These are phyloP conservation scores for Drosophila fuyamai DNA, from an alignment of 1,140 invertebrate species.

Conservation along the genomic window DNA sequence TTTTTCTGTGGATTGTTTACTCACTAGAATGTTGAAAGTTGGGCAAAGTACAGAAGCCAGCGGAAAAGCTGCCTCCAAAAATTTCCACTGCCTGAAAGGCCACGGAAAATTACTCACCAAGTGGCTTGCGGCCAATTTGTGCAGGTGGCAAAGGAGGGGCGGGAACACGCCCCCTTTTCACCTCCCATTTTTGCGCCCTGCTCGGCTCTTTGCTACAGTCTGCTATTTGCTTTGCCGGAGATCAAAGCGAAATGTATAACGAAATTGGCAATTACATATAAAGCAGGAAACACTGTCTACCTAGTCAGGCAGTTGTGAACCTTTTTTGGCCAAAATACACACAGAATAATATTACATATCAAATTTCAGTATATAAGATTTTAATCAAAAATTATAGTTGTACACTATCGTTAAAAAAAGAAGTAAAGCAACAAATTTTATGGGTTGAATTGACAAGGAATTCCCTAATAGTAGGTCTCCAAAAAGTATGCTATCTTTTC, in stretches of 20 bases:
- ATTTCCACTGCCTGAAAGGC: conserved; percentile 32
- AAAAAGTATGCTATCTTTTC: conserved; percentile 7
- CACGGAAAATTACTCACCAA: conserved; percentile 64
- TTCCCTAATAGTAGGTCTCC: not conserved
- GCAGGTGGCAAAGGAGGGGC: conserved; percentile 35
- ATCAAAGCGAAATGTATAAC: conserved; percentile 80
- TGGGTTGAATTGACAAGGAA: no score
- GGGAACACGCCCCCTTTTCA: conserved; percentile 23
- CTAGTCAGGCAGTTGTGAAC: conserved; percentile 7
- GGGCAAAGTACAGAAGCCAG: conserved; percentile 2
- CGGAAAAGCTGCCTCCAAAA: conserved; percentile 22
- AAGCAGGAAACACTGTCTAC: conserved; percentile 63
- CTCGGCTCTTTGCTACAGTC: conserved; percentile 15
- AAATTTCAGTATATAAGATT: not conserved
- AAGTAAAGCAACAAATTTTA: no score
- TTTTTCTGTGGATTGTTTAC: conserved; percentile 25
- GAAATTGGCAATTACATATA: conserved; percentile 80
- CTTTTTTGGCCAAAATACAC: conserved; percentile 4
- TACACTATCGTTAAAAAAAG: no score
- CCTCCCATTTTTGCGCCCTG: conserved; percentile 4
- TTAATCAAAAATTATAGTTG: no score
- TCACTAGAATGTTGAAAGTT: conserved; percentile 20
- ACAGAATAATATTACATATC: not conserved
- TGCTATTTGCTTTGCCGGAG: conserved; percentile 60
- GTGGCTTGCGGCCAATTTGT: conserved; percentile 63